These are phyloP conservation scores for Butorides virescens DNA, from an alignment of 2,113 vertebrate genomes.

Conservation along the genomic window DNA sequence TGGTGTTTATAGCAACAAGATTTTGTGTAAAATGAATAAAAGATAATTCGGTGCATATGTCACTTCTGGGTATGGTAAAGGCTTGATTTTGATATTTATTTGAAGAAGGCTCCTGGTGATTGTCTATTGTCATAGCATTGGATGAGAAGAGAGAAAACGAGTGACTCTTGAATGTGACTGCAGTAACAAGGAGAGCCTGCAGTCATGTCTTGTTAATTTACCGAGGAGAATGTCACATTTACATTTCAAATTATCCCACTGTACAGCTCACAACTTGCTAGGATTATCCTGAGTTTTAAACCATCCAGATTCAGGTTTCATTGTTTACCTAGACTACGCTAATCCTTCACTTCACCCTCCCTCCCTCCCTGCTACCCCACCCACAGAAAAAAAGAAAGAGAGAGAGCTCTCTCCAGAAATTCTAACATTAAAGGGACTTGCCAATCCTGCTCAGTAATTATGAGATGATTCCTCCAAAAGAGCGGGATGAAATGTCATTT, in stretches of 20 bases:
- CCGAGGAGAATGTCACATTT: slow-evolving; percentile 77
- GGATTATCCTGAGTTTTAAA: slow-evolving; percentile 68
- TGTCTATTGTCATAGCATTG: slow-evolving; percentile 65
- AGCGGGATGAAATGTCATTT: slow-evolving; percentile 11
- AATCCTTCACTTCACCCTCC: slow-evolving; percentile 34
- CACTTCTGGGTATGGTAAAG: slow-evolving; percentile 42
- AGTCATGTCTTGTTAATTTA: slow-evolving; percentile 79
- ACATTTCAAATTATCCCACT: slow-evolving; percentile 78
- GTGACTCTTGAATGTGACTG: slow-evolving; percentile 65
- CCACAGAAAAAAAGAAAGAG: background rate
- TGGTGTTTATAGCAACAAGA: slow-evolving; percentile 34
- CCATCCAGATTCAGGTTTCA: slow-evolving; percentile 39
- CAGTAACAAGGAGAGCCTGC: slow-evolving; percentile 68
- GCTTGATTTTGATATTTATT: slow-evolving; percentile 59
- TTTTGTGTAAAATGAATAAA: slow-evolving; percentile 48
- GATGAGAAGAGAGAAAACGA: slow-evolving; percentile 18
- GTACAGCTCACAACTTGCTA: slow-evolving; percentile 55
- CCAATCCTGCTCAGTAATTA: slow-evolving; percentile 31
- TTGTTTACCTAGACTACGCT: slow-evolving; percentile 55
- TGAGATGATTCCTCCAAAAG: background rate
- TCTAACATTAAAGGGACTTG: background rate
- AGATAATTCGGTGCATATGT: slow-evolving; percentile 56
- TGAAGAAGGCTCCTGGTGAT: slow-evolving; percentile 67
- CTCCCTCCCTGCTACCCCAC: background rate
- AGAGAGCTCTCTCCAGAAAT: background rate